Percentiles rank a stretch among this genome's conserved stretches.
phyloP scores from a whole-genome alignment of 2,888 invertebrate genomes.

The Archips xylosteana region DNA sequence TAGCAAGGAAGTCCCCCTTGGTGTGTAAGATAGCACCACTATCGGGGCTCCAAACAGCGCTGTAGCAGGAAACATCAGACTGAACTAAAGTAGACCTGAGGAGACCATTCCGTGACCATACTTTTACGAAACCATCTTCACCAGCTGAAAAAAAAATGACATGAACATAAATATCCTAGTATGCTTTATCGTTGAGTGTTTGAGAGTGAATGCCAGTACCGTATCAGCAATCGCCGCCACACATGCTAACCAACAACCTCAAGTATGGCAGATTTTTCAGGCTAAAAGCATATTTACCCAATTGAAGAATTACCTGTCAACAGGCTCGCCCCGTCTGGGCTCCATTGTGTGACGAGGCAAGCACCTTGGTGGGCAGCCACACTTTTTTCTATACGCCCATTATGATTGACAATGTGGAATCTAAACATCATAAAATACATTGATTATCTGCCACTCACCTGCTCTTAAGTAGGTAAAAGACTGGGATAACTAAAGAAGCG shows the following conservation, averaged over 20 bases:
- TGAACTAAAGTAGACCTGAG: slow-evolving; percentile 95
- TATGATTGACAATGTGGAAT: slow-evolving; percentile 95
- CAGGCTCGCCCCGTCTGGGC: slow-evolving; percentile 97
- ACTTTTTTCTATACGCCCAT: slow-evolving; percentile 96
- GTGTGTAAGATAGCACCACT: slow-evolving; percentile 89
- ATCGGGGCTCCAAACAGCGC: slow-evolving; percentile 93
- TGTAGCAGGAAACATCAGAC: slow-evolving; percentile 92
- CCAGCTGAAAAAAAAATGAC: slow-evolving; percentile 87
- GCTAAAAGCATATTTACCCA: neutral
- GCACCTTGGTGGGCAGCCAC: slow-evolving; percentile 97
- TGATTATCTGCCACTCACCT: neutral
- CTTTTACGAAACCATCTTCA: slow-evolving; percentile 98
- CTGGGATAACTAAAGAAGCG: no score
- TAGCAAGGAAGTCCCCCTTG: slow-evolving; percentile 87
- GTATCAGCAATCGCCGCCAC: no score
- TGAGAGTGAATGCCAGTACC: no score
- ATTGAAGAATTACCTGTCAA: slow-evolving; percentile 89
- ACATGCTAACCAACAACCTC: no score
- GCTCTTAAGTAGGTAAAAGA: neutral
- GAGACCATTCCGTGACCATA: slow-evolving; percentile 98
- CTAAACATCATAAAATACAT: slow-evolving; percentile 63
- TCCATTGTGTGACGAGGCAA: slow-evolving; percentile 96
- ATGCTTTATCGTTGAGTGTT: neutral
- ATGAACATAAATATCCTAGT: neutral
- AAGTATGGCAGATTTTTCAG: no score